Base-by-base conservation (phyloP, 2,888 invertebrate species). In the Dolomedes plantarius region DNA sequence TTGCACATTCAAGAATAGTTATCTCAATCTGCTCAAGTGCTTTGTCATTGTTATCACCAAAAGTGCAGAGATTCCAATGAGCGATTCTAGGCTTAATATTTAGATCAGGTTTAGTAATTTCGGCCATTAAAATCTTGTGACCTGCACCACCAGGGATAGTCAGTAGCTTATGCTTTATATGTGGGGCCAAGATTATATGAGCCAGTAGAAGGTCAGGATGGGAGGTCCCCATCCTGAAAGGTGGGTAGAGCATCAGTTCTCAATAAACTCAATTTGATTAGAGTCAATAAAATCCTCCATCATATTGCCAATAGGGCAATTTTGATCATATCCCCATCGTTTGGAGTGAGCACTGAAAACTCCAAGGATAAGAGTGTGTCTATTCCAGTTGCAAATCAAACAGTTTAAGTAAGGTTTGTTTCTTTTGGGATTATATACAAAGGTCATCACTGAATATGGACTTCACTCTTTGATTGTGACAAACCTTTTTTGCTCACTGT, bases 261-360 rank as follows among this genome's bases (percentile, higher is more conserved):
- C n/a, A n/a, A n/a, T n/a, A n/a, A n/a, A n/a, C n/a, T n/a, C n/a
- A n/a, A n/a, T n/a, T n/a, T n/a, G n/a, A n/a, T n/a, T n/a, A n/a
- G n/a, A n/a, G n/a, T n/a, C n/a, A n/a, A n/a, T n/a, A n/a, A n/a
- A n/a, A n/a, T n/a, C n/a, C n/a, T n/a, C n/a, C n/a, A n/a, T n/a
- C n/a, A n/a, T n/a, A n/a, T n/a, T n/a, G n/a, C n/a, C n/a, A n/a
- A n/a, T n/a, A n/a, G n/a, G n/a, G 31, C 36, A 31, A 19, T 3
- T 73, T 56, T 31, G 11, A 1, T 0, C 23, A 13, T 73, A 73
- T 16, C 56, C 73, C 73, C 62, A 73, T 56, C 73, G 50, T 3
- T 19, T 41, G 1, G 72, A 72, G 50, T 6, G 56, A 31, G 73
- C 56, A 28, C 73, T 73, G n/a, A 73, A 73, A 56, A 73, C 73